Evolutionary conservation across 2,888 invertebrate species (phyloP).

Genomic region (Drosophila histrio): DNA sequence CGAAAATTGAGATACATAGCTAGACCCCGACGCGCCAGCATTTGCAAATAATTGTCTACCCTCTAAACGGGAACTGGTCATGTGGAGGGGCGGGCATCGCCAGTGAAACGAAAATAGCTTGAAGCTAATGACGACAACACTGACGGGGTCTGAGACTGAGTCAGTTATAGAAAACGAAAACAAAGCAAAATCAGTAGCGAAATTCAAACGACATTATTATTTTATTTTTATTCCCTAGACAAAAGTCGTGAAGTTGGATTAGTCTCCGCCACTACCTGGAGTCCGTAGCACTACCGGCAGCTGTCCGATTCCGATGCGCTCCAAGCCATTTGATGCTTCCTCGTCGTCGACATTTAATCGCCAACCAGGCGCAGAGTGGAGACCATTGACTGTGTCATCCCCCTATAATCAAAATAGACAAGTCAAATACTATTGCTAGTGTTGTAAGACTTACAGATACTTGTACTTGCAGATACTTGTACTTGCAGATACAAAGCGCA

Average conservation of each 20-base stretch:
- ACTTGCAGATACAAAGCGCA: not conserved
- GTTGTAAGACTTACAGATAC: conserved; percentile 2
- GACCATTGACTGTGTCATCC: conserved; percentile 14
- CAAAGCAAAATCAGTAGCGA: conserved; percentile 44
- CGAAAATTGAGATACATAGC: conserved; percentile 51
- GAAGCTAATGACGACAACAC: conserved; percentile 45
- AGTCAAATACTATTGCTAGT: conserved; percentile 6
- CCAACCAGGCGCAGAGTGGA: conserved; percentile 24
- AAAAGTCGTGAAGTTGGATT: conserved; percentile 42
- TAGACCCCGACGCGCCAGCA: conserved; percentile 31
- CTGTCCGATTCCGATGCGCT: conserved; percentile 62
- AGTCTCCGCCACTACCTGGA: conserved; percentile 3
- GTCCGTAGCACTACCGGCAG: conserved; percentile 66
- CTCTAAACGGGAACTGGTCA: conserved; percentile 17
- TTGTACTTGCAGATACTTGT: not conserved
- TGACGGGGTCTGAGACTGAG: conserved; percentile 20
- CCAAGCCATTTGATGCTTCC: conserved; percentile 54
- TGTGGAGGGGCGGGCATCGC: conserved; percentile 7
- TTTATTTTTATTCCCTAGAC: conserved; percentile 67
- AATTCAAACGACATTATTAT: conserved; percentile 74
- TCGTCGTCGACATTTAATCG: conserved; percentile 33
- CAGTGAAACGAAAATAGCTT: conserved; percentile 55
- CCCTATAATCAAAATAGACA: conserved; percentile 4
- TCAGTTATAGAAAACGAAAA: conserved; percentile 38
- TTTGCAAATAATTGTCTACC: conserved; percentile 50